phyloP scores from a whole-genome alignment of 2,113 vertebrate genomes.

The Galeopterus variegatus region DNA sequence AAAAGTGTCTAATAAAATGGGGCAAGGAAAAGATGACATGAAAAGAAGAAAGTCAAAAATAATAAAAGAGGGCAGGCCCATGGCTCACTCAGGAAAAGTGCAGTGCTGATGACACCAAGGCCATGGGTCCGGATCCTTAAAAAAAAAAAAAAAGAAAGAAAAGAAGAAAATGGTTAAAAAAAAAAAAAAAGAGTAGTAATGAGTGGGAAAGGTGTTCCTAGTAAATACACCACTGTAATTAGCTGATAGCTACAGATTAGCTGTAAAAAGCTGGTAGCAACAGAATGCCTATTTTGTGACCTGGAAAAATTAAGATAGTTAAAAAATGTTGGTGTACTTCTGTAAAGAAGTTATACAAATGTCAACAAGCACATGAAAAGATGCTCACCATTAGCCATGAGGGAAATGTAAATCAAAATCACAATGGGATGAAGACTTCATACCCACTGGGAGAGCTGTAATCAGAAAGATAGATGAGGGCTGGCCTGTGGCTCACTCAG shows the following conservation, averaged over 20 bases:
- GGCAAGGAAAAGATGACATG: background rate
- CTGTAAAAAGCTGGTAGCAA: background rate
- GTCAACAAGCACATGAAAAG: background rate
- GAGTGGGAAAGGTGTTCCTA: background rate
- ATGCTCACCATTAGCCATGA: background rate
- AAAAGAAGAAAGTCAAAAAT: background rate
- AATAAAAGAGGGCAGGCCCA: too few species aligned
- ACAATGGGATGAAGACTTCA: constrained; percentile 10
- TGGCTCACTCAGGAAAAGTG: too few species aligned
- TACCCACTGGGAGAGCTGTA: background rate
- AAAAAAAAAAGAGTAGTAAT: background rate
- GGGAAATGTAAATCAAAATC: constrained; percentile 57
- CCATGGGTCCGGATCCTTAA: too few species aligned
- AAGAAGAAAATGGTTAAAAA: background rate
- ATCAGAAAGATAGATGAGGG: background rate
- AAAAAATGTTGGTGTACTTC: background rate
- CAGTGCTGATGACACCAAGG: too few species aligned
- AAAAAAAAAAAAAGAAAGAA: too few species aligned
- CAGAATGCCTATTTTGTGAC: background rate
- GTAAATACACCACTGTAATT: background rate
- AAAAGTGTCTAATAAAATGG: background rate
- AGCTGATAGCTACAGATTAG: background rate
- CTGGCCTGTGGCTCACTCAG: too few species aligned
- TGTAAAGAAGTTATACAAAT: background rate
- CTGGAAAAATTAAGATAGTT: constrained; percentile 35